Percentiles rank a stretch among this genome's conserved stretches.
phyloP scores from a whole-genome alignment of 2,888 invertebrate species.

The Tiphia femorata region DNA sequence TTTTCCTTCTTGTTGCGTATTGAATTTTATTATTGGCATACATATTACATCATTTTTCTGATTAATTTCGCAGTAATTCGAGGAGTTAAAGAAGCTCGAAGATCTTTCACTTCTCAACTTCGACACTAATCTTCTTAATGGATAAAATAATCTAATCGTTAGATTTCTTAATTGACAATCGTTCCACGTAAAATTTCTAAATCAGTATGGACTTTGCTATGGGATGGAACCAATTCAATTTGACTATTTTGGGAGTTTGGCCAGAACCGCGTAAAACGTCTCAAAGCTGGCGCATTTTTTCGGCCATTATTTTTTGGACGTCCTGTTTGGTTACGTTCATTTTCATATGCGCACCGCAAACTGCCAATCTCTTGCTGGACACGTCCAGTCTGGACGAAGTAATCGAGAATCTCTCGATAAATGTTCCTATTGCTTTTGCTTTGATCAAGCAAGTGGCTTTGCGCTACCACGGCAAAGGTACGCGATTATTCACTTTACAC shows the following conservation, averaged over 20 bases:
- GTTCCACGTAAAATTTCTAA: too few relatives aligned
- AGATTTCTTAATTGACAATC: too few relatives aligned
- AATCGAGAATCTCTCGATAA: slow-evolving; percentile 36
- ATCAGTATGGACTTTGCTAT: slow-evolving; percentile 32
- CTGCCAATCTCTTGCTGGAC: slow-evolving; percentile 17
- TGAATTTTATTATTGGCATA: too few relatives aligned
- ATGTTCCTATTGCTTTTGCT: slow-evolving; percentile 28
- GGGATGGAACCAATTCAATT: slow-evolving; percentile 33
- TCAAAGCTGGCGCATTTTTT: background rate
- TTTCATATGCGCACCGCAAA: slow-evolving; percentile 31
- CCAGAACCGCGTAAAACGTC: slow-evolving; percentile 29
- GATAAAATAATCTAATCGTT: too few relatives aligned
- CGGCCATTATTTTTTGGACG: slow-evolving; percentile 23
- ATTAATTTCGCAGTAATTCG: too few relatives aligned
- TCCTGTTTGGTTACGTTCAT: slow-evolving; percentile 11
- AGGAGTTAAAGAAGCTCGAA: too few relatives aligned
- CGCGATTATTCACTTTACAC: too few relatives aligned
- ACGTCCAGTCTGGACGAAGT: slow-evolving; percentile 25
- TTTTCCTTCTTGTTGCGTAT: too few relatives aligned
- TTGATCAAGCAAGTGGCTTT: slow-evolving; percentile 27
- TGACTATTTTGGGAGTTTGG: slow-evolving; percentile 41
- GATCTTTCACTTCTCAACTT: too few relatives aligned
- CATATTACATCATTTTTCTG: too few relatives aligned
- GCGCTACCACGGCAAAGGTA: slow-evolving; percentile 26
- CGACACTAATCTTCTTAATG: too few relatives aligned